Percentiles rank a stretch among this genome's conserved stretches.
These are phyloP conservation scores for Drosophila nigritarsus DNA, from an alignment of 2,888 invertebrate genomes.

Conservation along the genomic window DNA sequence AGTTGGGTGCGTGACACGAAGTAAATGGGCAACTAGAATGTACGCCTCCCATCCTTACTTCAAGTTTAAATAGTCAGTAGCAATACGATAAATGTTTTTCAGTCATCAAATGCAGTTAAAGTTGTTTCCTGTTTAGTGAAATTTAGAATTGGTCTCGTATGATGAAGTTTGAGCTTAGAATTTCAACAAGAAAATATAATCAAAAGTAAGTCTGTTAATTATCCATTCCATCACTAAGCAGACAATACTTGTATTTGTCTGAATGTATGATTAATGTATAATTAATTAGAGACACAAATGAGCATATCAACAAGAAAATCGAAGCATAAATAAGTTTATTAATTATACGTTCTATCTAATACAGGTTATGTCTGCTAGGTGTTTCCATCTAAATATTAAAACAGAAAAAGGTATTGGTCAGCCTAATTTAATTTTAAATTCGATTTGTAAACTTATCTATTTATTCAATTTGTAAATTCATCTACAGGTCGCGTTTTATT, in stretches of 20 bases:
- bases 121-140: too few relatives aligned
- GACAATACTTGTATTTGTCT: neutral
- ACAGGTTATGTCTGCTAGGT: neutral
- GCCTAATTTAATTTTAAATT: neutral
- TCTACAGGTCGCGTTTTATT: neutral
- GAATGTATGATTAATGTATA: neutral
- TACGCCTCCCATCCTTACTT: neutral
- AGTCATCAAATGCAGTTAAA: too few relatives aligned
- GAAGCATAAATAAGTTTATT: neutral
- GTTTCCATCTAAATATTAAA: neutral
- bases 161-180: neutral
- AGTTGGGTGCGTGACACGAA: conserved; percentile 17
- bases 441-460: too few relatives aligned
- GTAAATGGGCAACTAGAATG: neutral
- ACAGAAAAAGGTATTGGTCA: rapidly evolving
- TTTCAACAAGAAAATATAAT: neutral
- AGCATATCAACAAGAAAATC: neutral
- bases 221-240: neutral
- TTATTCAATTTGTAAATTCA: neutral
- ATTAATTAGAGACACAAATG: neutral
- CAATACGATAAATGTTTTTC: too few relatives aligned
- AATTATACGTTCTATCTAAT: neutral
- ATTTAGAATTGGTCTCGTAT: too few relatives aligned
- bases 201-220: neutral
- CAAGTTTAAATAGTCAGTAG: too few relatives aligned